Evolutionary conservation across 2,888 invertebrate genomes (phyloP).

Genomic region (Entomobrya multifasciata): DNA sequence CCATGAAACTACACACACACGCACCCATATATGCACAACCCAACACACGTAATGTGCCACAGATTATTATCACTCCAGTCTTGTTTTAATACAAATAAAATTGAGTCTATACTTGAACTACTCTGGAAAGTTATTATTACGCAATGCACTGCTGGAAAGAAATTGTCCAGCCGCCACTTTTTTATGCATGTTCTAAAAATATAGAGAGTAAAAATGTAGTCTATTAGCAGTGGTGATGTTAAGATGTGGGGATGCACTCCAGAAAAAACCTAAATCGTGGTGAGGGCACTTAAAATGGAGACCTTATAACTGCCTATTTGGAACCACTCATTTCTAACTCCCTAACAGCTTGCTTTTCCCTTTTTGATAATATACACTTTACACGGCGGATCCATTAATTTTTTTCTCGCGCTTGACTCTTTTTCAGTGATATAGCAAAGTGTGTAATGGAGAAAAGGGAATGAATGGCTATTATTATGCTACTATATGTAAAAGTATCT

Average conservation of each 20-base stretch:
- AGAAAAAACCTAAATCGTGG: not conserved
- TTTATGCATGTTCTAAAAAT: not conserved
- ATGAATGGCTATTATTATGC: too few species aligned
- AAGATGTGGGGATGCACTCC: conserved; percentile 16
- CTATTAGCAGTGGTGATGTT: too few species aligned
- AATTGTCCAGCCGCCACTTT: conserved; percentile 9
- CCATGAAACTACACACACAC: not conserved
- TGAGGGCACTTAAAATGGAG: conserved; percentile 25
- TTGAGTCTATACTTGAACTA: not conserved
- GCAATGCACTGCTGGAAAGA: not conserved
- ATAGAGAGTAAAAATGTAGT: not conserved
- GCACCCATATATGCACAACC: not conserved
- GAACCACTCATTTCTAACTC: conserved; percentile 46
- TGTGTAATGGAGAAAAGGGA: too few species aligned
- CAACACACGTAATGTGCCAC: not conserved
- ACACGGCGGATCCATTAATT: too few species aligned
- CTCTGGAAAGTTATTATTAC: not conserved
- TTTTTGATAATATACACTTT: too few species aligned
- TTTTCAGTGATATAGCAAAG: too few species aligned
- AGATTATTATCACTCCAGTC: not conserved
- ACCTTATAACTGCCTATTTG: conserved; percentile 52
- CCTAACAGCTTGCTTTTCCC: not conserved
- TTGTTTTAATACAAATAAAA: not conserved
- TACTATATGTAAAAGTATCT: too few species aligned
- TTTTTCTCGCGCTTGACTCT: too few species aligned